Base-by-base conservation (phyloP, 53 echinoderm and acorn worm genomes). In the Temnopleurus reevesii region DNA sequence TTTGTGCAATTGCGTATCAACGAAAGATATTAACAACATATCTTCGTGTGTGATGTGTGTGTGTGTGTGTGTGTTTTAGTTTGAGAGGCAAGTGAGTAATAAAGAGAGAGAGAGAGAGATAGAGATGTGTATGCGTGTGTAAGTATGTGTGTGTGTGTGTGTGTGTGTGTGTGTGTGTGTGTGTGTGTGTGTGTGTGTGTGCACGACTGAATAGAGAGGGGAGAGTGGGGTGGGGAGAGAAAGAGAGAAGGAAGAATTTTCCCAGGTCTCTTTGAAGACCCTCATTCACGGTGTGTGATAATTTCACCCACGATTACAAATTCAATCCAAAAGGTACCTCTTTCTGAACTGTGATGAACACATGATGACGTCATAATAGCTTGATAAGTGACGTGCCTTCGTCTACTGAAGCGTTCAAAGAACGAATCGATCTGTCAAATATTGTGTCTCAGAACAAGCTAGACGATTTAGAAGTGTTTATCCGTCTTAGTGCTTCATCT, bases 301-400 rank as follows among this genome's bases (percentile, higher is more conserved):
- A n/a, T n/a, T n/a, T n/a, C n/a, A n/a, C 23, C 58, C 27, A 58
- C 12, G 49, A 49, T 49, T 49, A 12, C 49, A 49, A 12, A 12
- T 49, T 1, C 49, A 49, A 12, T 49, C 15, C 15, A 0, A 33
- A 63, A 33, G 63, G 33, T 63, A 31, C 63, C 63, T 21, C 29
- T 15, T 63, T 8, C 33, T 33, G 4, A 21, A 63, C 63, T 2
- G 26, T 33, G 63, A 41, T 71, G 71, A 38, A 21, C n/a, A 36
- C 8, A 21, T n/a, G 41, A 71, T 71, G 71, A 71, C 71, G 71
- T 71, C 71, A 71, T 71, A 43, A 71, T 35, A 36, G 38, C 8
- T 71, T 71, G 43, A 43, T 38, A 41, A 71, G 21, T 41, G 71
- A 71, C 71, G 71, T 27, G 38, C 4, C 5, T 71, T n/a, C 71